These are phyloP conservation scores for Catagonus wagneri DNA, from an alignment of 2,113 vertebrate species.

Conservation along the genomic window DNA sequence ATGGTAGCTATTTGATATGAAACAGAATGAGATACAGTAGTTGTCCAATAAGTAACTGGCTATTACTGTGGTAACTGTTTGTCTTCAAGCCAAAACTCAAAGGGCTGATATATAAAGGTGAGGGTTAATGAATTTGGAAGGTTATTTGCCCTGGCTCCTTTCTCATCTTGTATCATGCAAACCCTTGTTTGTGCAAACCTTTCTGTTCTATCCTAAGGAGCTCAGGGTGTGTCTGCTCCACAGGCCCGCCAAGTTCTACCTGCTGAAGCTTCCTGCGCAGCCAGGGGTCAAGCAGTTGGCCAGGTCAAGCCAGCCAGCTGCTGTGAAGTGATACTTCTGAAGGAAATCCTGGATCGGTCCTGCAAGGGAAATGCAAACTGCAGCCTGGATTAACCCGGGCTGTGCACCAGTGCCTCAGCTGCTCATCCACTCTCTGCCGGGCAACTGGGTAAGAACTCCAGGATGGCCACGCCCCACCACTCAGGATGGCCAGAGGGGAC, in stretches of 20 bases:
- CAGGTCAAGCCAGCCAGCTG: slow-evolving; percentile 67
- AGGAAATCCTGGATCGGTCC: slow-evolving; percentile 73
- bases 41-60: background rate
- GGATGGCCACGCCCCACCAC: slow-evolving; percentile 51
- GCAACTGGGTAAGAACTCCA: slow-evolving; percentile 73
- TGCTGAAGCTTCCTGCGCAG: slow-evolving; percentile 63
- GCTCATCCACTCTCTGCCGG: slow-evolving; percentile 57
- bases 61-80: slow-evolving; percentile 10
- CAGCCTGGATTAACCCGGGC: slow-evolving; percentile 72
- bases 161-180: background rate
- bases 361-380: slow-evolving; percentile 52
- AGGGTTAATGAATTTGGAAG: background rate
- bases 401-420: slow-evolving; percentile 71
- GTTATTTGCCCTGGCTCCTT: slow-evolving; percentile 10
- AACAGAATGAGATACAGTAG: slow-evolving; percentile 26
- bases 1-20: slow-evolving; percentile 37
- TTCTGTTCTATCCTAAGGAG: slow-evolving; percentile 4
- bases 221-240: slow-evolving; percentile 3
- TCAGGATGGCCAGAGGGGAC: slow-evolving; percentile 29
- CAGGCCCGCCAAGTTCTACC: slow-evolving; percentile 56
- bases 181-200: background rate
- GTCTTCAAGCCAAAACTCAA: slow-evolving; percentile 11
- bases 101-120: background rate
- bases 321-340: slow-evolving; percentile 70
- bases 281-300: slow-evolving; percentile 67